Base-by-base conservation (phyloP, 2,888 invertebrate species). In the Drosophila macrospina region DNA sequence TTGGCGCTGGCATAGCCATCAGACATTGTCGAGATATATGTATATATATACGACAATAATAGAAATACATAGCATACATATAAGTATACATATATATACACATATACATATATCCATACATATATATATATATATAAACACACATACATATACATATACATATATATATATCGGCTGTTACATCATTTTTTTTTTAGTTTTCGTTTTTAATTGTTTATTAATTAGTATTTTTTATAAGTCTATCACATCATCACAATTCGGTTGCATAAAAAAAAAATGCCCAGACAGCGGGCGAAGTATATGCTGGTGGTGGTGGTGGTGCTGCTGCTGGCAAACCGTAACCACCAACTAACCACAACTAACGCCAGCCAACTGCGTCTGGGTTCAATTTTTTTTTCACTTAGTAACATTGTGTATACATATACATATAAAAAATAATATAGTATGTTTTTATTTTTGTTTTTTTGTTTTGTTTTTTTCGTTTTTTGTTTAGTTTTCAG, bases 231-330 rank as follows among this genome's bases (percentile, higher is more conserved):
- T 87, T 82, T 78, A 87, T 90, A 91, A 90, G 90, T 91, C 91
- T 90, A 90, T 90, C 90, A 90, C 91, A 90, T 90, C 91, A 90
- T 90, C 91, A 91, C 91, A 91, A 91, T 89, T 91, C 72, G 86
- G 84, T 85, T 87, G 87, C 86, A 88, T 83, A 69, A 64, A 83
- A 69, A 64, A 83, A 89, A 85, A 76, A 79, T 64, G 70, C 56
- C 65, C 20, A 65, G 62, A 52, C 51, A 52, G 57, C 39, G 39
- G 39, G 39, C 39, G 26, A 26, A n/a, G n/a, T n/a, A n/a, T n/a
- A n/a, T n/a, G n/a, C n/a, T n/a, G n/a, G n/a, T n/a, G n/a, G n/a
- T n/a, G n/a, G n/a, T n/a, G n/a, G n/a, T n/a, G n/a, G n/a, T n/a
- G n/a, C n/a, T n/a, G n/a, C n/a, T n/a, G n/a, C n/a, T n/a, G n/a